Evolutionary conservation across 2,888 invertebrate genomes (phyloP).

Genomic region (Leucophenga maculata): DNA sequence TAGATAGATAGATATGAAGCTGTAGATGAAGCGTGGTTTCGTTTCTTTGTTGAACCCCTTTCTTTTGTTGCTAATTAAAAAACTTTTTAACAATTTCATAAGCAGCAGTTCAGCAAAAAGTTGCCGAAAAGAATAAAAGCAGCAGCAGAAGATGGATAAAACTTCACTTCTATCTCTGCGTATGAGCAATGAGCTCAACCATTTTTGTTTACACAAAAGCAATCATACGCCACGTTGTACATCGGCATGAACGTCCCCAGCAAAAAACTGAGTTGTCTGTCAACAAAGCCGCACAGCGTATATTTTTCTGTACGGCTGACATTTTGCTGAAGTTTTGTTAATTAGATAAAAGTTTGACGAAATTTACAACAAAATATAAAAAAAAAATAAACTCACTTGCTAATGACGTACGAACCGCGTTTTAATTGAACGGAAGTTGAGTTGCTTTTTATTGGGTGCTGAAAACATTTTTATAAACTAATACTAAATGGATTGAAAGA

Average conservation of each 20-base stretch:
- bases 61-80: slow-evolving; percentile 68
- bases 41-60: slow-evolving; percentile 60
- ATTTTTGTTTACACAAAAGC: slow-evolving; percentile 62
- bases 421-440: slow-evolving; percentile 26
- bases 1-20: background rate
- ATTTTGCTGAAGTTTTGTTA: slow-evolving; percentile 71
- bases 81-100: slow-evolving; percentile 57
- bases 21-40: background rate
- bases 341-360: slow-evolving; percentile 70
- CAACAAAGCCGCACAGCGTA: slow-evolving; percentile 49
- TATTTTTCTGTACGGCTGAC: slow-evolving; percentile 51
- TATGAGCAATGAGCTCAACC: slow-evolving; percentile 15
- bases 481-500: background rate
- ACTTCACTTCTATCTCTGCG: too few species aligned
- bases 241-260: slow-evolving; percentile 27
- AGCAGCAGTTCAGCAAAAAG: slow-evolving; percentile 30
- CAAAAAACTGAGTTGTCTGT: slow-evolving; percentile 38
- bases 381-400: slow-evolving; percentile 43
- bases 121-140: slow-evolving; percentile 10
- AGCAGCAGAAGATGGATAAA: too few species aligned
- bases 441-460: slow-evolving; percentile 13
- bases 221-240: slow-evolving; percentile 64
- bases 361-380: too few species aligned
- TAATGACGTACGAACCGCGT: slow-evolving; percentile 65
- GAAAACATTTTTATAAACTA: background rate